Base-by-base conservation (phyloP, 2,888 invertebrate species). In the Clistopyga incitator region DNA sequence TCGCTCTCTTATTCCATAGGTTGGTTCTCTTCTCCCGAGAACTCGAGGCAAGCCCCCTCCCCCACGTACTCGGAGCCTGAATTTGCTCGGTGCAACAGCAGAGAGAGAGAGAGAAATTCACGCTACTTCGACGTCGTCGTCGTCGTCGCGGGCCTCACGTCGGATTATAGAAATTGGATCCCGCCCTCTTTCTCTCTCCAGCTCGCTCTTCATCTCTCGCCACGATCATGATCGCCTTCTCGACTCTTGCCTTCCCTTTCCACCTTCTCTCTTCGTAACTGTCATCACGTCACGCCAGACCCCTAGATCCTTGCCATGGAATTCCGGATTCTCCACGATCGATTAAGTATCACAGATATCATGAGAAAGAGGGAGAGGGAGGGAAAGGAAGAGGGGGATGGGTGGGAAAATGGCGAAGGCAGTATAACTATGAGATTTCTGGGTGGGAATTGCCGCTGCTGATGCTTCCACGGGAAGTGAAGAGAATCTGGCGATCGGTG, bases 141-240 rank as follows among this genome's bases (percentile, higher is more conserved):
- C 34, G 42, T 68, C 68, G 42, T 70, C 70, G 71, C 34, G 72
- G 45, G 65, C 67, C 78, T 81, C 84, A 71, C 75, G 81, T 78
- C 75, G 78, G 81, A 81, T 81, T 81, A 84, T 78, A 84, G 84
- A 84, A 84, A 84, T 84, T 81, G 78, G 78, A 81, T 81, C 80
- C 74, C 56, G 8, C 25, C 67, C 47, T 64, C 45, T 47, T 29
- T 42, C 42, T 18, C 42, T 15, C 59, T 38, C 67, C 29, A 29
- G 13, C 29, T 56, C 34, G 38, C 52, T 64, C 45, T 34, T 42
- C 25, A 54, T 38, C 34, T 34, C 61, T 25, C 13, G 47, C 45
- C 45, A 23, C 64, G 75, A 50, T 74, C 64, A 45, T 20, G 20
- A 52, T 67, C 38, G 23, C 61, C 64, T 59, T 70, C 38, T 68